phyloP scores from a whole-genome alignment of 1,140 invertebrate genomes.

The Pseudomyrmex flavicornis region DNA sequence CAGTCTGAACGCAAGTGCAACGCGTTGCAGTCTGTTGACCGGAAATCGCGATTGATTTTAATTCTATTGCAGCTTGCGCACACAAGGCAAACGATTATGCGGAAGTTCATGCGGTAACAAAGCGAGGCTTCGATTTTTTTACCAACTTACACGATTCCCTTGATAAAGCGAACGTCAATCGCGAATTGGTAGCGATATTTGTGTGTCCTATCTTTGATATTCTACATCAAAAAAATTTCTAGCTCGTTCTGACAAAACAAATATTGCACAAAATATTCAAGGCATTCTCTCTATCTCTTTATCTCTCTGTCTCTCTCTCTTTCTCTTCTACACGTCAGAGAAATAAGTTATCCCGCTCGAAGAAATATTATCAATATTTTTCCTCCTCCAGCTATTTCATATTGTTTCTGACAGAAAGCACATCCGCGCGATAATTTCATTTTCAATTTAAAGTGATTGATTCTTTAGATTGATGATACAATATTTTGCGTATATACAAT shows the following conservation, averaged over 20 bases:
- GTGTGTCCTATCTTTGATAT: constrained; percentile 20
- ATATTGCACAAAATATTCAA: neutral
- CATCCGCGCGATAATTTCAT: neutral
- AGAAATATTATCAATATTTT: constrained; percentile 11
- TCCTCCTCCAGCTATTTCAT: neutral
- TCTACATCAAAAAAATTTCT: constrained; percentile 24
- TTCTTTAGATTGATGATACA: neutral
- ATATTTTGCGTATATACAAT: neutral
- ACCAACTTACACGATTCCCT: neutral
- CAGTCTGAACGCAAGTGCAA: constrained; percentile 54
- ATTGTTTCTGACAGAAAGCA: neutral
- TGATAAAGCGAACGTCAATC: neutral
- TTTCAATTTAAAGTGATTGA: neutral
- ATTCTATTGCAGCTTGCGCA: neutral
- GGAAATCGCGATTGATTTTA: constrained; percentile 60
- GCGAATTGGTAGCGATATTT: neutral
- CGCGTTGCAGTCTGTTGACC: constrained; percentile 35
- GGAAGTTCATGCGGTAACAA: neutral
- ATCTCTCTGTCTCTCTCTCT: neutral
- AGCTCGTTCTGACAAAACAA: neutral
- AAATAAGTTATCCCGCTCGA: constrained; percentile 10
- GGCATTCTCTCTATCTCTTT: neutral
- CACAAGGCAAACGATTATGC: neutral
- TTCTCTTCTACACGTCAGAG: neutral
- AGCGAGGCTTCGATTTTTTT: neutral